phyloP scores from a whole-genome alignment of 2,113 vertebrate species.

The Synchiropus splendidus region DNA sequence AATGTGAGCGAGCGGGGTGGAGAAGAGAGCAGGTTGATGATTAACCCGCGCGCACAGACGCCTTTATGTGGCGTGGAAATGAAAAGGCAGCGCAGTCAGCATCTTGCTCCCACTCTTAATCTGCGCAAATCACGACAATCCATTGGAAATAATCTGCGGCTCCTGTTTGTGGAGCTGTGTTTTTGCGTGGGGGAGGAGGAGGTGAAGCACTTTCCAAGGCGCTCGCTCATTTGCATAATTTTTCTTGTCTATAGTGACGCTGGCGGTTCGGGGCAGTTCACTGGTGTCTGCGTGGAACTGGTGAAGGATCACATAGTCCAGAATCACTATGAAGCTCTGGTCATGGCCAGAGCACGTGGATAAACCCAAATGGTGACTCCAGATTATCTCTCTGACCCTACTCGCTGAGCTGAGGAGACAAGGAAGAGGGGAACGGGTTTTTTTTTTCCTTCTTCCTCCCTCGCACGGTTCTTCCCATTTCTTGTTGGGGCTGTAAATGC shows the following conservation, averaged over 20 bases:
- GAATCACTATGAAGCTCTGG: slow-evolving; percentile 77
- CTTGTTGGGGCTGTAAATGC: slow-evolving; percentile 66
- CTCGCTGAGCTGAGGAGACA: slow-evolving; percentile 48
- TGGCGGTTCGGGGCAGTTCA: slow-evolving; percentile 74
- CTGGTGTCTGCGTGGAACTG: slow-evolving; percentile 69
- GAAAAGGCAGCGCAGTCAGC: slow-evolving; percentile 37
- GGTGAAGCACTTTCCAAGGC: slow-evolving; percentile 66
- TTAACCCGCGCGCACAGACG: slow-evolving; percentile 23
- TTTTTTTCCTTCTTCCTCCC: background rate
- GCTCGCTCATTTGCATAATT: slow-evolving; percentile 92
- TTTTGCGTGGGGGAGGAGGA: slow-evolving; percentile 43
- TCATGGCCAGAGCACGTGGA: slow-evolving; percentile 61
- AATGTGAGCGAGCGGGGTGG: background rate
- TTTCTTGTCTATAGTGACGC: slow-evolving; percentile 89
- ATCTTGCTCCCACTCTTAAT: slow-evolving; percentile 5
- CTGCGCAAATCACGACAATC: too few relatives aligned
- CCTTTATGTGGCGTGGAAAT: slow-evolving; percentile 45
- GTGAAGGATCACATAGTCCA: slow-evolving; percentile 69
- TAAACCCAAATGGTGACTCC: slow-evolving; percentile 59
- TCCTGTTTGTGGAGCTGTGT: slow-evolving; percentile 6
- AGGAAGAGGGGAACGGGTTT: slow-evolving; percentile 15
- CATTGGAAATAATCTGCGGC: too few relatives aligned
- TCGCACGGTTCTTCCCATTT: slow-evolving; percentile 19
- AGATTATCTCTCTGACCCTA: slow-evolving; percentile 70
- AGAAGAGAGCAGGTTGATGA: slow-evolving; percentile 40